phyloP scores from a whole-genome alignment of 2,888 invertebrate genomes.

The Cantharis rufa region DNA sequence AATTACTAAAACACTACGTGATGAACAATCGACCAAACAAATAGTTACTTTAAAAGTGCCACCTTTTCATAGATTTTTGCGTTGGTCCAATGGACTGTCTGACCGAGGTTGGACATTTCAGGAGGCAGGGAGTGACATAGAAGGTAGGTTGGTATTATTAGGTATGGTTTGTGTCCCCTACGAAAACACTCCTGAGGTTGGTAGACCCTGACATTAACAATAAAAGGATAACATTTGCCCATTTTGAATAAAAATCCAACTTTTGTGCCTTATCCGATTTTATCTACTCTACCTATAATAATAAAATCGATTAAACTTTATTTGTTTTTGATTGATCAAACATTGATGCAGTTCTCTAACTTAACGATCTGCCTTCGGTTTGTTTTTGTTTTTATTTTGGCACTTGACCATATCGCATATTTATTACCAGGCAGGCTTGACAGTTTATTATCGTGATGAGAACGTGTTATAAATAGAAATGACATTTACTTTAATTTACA shows the following conservation, averaged over 20 bases:
- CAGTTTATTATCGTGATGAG: neutral
- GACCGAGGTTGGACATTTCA: neutral
- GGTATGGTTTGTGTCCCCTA: neutral
- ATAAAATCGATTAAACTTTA: neutral
- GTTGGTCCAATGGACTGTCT: neutral
- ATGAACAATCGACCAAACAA: conserved; percentile 12
- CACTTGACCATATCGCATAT: neutral
- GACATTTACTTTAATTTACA: conserved; percentile 6
- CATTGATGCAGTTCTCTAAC: neutral
- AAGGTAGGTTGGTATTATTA: neutral
- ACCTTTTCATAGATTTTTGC: neutral
- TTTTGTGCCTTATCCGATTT: neutral
- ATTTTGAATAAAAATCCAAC: neutral
- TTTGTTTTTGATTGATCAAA: neutral
- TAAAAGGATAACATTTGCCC: neutral
- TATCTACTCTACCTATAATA: too few species aligned
- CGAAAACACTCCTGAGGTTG: neutral
- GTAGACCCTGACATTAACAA: neutral
- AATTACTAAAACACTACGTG: conserved; percentile 10
- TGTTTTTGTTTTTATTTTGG: neutral
- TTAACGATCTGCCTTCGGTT: neutral
- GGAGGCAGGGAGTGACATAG: neutral
- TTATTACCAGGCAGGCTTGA: neutral
- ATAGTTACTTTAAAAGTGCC: neutral
- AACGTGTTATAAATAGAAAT: conserved; percentile 13